A percentile compares a stretch with the other conserved stretches of the same genome.
phyloP scores from a whole-genome alignment of 2,113 vertebrate species.

The Gopherus evgoodei region DNA sequence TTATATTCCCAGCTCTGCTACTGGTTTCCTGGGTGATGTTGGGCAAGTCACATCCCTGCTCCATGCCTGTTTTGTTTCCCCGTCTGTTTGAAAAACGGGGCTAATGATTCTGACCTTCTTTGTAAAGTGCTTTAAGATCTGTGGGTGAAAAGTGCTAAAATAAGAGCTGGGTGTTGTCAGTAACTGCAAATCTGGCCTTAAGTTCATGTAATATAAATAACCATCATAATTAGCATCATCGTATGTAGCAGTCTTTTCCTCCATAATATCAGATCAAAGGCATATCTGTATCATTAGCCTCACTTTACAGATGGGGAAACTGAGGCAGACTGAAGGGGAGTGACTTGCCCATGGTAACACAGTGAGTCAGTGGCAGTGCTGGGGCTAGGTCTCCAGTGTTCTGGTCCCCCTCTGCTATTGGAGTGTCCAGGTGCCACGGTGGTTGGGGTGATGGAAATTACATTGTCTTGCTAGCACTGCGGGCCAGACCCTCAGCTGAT shows the following conservation, averaged over 20 bases:
- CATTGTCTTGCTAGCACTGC: background rate
- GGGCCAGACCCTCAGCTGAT: background rate
- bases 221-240: background rate
- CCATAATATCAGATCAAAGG: background rate
- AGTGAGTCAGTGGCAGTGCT: background rate
- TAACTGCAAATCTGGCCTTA: conserved; percentile 52
- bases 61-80: background rate
- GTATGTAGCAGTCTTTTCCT: background rate
- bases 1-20: background rate
- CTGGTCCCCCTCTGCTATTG: background rate
- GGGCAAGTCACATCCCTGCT: background rate
- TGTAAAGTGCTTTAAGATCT: conserved; percentile 56
- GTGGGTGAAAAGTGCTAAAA: conserved; percentile 61
- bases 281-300: background rate
- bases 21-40: background rate
- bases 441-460: background rate
- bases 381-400: background rate
- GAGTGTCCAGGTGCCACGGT: background rate
- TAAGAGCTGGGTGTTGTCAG: conserved; percentile 57
- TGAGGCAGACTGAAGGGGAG: background rate
- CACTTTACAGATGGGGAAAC: background rate
- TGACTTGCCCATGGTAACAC: background rate
- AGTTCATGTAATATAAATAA: conserved; percentile 50
- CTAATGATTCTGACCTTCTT: conserved; percentile 53
- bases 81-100: conserved; percentile 30